A percentile compares a stretch with the other conserved stretches of the same genome.
Evolutionary conservation across 2,113 vertebrate species (phyloP).

Genomic region (Elaphurus davidianus): DNA sequence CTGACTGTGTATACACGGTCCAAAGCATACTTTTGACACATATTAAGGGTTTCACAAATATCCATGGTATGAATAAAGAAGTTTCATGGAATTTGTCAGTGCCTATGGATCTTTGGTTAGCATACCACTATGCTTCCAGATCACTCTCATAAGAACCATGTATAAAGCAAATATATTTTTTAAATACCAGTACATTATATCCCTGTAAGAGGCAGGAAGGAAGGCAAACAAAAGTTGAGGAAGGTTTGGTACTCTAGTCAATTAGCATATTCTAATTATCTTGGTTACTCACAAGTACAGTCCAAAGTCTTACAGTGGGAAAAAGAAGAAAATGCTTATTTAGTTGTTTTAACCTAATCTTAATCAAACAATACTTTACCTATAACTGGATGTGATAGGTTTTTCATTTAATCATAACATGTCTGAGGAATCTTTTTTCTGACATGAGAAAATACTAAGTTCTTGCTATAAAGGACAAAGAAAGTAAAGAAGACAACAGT

Average conservation of each 20-base stretch:
- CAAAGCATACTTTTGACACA: neutral
- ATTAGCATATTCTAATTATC: conserved; percentile 26
- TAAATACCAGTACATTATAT: neutral
- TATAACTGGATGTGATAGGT: neutral
- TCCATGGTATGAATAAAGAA: neutral
- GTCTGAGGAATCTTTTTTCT: conserved; percentile 27
- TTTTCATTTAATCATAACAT: conserved; percentile 19
- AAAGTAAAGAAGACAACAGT: conserved; percentile 9
- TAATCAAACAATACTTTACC: conserved; percentile 28
- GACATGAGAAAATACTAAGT: conserved; percentile 6
- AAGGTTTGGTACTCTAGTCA: conserved; percentile 22
- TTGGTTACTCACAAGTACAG: neutral
- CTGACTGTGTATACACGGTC: neutral
- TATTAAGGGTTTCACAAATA: neutral
- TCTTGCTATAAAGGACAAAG: neutral
- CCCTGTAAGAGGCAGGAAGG: neutral
- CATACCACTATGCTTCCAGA: neutral
- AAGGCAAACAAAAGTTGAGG: conserved; percentile 38
- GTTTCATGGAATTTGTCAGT: neutral
- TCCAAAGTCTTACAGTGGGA: conserved; percentile 11
- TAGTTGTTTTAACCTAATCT: conserved; percentile 19
- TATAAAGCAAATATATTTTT: neutral
- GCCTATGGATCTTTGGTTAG: neutral
- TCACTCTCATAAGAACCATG: neutral
- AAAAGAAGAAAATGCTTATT: conserved; percentile 45